A percentile compares a stretch with the other conserved stretches of the same genome.
phyloP scores from a whole-genome alignment of 1,140 invertebrate species.

The Bemisia tabaci region DNA sequence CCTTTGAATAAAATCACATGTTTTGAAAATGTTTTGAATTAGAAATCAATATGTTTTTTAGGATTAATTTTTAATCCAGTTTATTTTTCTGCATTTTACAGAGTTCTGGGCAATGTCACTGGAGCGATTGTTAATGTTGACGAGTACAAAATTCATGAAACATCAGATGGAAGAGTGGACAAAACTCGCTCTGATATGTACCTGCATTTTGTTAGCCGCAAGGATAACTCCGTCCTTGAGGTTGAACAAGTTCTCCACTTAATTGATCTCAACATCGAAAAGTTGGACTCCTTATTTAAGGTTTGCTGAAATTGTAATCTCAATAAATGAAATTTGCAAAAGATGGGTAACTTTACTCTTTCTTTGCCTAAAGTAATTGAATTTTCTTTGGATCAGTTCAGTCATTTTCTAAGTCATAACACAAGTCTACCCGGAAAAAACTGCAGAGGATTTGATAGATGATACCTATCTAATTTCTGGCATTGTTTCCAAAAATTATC shows the following conservation, averaged over 20 bases:
- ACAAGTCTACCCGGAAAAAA: too few relatives aligned
- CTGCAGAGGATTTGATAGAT: too few relatives aligned
- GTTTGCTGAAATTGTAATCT: conserved; percentile 29
- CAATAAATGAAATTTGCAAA: conserved; percentile 2
- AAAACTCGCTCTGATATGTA: conserved; percentile 88
- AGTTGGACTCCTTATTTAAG: conserved; percentile 76
- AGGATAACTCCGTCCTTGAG: conserved; percentile 82
- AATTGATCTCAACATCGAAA: conserved; percentile 83
- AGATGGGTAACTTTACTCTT: conserved; percentile 7
- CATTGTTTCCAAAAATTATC: too few relatives aligned
- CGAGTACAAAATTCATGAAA: conserved; percentile 82
- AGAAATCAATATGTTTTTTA: too few relatives aligned
- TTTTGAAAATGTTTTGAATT: too few relatives aligned
- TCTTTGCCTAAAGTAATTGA: conserved; percentile 5
- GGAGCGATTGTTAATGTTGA: conserved; percentile 86
- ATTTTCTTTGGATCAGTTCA: too few relatives aligned
- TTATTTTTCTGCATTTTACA: conserved; percentile 24
- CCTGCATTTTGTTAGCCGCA: conserved; percentile 76
- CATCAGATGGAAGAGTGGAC: conserved; percentile 81
- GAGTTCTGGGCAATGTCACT: conserved; percentile 67
- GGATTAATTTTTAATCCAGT: conserved; percentile 1
- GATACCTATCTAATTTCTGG: too few relatives aligned
- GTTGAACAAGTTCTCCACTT: conserved; percentile 66
- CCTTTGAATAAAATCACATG: too few relatives aligned
- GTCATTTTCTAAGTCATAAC: too few relatives aligned